A percentile compares a stretch with the other conserved stretches of the same genome.
These are phyloP conservation scores for Neomonachus schauinslandi DNA, from an alignment of 2,113 vertebrate genomes.

Conservation along the genomic window DNA sequence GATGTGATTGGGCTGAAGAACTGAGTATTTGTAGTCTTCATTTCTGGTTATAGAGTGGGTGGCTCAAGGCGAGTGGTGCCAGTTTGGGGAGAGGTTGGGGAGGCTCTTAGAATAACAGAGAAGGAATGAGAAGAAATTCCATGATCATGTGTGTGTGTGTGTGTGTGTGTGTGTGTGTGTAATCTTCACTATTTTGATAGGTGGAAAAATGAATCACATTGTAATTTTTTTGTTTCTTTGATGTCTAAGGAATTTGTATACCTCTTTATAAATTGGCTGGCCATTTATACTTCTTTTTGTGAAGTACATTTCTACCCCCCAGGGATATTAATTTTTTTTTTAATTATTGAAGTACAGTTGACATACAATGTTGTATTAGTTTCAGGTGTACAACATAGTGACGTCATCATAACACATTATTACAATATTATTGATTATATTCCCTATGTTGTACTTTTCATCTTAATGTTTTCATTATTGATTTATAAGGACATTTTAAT, in stretches of 20 bases:
- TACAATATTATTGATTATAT: neutral
- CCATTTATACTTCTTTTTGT: neutral
- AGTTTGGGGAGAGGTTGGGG: neutral
- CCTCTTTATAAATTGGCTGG: neutral
- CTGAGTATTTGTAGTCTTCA: neutral
- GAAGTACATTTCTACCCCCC: neutral
- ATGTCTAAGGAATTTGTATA: neutral
- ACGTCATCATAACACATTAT: neutral
- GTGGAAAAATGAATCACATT: neutral
- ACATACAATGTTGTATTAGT: neutral
- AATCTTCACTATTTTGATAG: conserved; percentile 17
- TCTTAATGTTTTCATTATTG: conserved; percentile 19
- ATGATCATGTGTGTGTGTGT: neutral
- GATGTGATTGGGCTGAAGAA: neutral
- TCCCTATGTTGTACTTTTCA: neutral
- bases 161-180: neutral
- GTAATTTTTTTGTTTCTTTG: conserved; percentile 41
- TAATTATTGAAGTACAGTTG: neutral
- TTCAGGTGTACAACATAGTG: neutral
- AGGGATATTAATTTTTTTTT: neutral
- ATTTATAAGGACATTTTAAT: conserved; percentile 34
- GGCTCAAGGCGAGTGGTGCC: neutral
- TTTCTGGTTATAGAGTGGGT: neutral
- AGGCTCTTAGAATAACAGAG: neutral
- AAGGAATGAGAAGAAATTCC: neutral